Conservation (phyloP, 2,888 invertebrate species). For the Syritta pipiens region DNA sequence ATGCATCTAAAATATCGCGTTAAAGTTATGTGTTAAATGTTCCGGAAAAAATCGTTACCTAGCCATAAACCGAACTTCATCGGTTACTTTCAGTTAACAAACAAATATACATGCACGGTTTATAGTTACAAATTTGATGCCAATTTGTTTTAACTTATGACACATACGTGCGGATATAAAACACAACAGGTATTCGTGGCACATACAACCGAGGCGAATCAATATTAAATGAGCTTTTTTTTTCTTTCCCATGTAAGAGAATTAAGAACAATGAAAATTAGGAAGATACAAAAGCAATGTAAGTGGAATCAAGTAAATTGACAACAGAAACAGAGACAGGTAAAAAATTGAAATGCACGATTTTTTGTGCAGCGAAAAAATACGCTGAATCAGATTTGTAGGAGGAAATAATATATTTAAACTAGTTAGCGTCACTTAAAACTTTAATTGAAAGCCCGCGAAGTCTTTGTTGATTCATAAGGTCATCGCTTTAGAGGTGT, state of each 20-base stretch:
- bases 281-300: not conserved
- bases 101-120: too few species aligned
- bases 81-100: too few species aligned
- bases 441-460: not conserved
- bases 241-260: too few species aligned
- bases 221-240: not conserved
- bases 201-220: not conserved
- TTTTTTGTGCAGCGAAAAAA: not conserved
- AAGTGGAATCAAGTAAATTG: not conserved
- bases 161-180: not conserved
- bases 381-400: constrained; percentile 1
- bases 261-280: not conserved
- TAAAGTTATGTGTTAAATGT: too few species aligned
- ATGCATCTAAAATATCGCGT: too few species aligned
- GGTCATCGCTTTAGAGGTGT: too few species aligned
- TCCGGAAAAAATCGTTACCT: too few species aligned
- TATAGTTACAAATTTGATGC: not conserved
- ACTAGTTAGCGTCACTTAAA: not conserved
- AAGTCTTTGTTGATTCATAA: not conserved
- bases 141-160: not conserved
- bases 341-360: not conserved
- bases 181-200: not conserved
- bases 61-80: too few species aligned
- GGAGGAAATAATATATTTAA: not conserved
- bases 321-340: not conserved